Base-by-base conservation (phyloP, 2,888 invertebrate genomes). In the Nemotelus pantherinus region DNA sequence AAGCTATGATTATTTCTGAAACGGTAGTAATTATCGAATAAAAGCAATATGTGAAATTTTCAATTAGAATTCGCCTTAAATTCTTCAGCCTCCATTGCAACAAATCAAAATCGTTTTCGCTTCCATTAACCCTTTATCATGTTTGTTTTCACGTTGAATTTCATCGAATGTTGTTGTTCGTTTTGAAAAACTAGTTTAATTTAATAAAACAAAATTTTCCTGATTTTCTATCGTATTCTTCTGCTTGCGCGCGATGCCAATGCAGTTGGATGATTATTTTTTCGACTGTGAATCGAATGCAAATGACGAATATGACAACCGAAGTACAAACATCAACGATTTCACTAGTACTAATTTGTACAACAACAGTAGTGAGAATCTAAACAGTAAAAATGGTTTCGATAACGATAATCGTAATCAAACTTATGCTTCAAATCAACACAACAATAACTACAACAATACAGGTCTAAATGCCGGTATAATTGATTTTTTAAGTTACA, bases 261-360 rank as follows among this genome's bases (percentile, higher is more conserved):
- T 82, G 82, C 81, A 82, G 82, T 81, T 77, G 80, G 80, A 82
- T 80, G 81, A 83, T 67, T 80, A 80, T 80, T 79, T 82, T 80
- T 82, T 83, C 80, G 82, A 82, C 77, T 83, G 80, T 80, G 82
- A 83, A 78, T 81, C 81, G 65, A 81, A 82, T 81, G 25, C 80
- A 82, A 78, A 81, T 81, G 81, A 81, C 81, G 7, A 78, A 80
- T 81, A 80, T 77, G 78, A 81, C 41, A 55, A 55, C 75, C 39
- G 45, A 9, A 55, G 10, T 53, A 43, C 53, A 70, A 55, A 9
- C 47, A 45, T 65, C 47, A 44, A 70, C 43, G 43, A 70, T 55
- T 55, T 70, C 70, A 43, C 58, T 64, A 67, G 64, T 74, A 76
- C 58, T n/a, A 63, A 71, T 58, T 48, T 63, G 41, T 48, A 39